These are phyloP conservation scores for Erpobdella octoculata DNA, from an alignment of 2,888 invertebrate genomes.

Conservation along the genomic window DNA sequence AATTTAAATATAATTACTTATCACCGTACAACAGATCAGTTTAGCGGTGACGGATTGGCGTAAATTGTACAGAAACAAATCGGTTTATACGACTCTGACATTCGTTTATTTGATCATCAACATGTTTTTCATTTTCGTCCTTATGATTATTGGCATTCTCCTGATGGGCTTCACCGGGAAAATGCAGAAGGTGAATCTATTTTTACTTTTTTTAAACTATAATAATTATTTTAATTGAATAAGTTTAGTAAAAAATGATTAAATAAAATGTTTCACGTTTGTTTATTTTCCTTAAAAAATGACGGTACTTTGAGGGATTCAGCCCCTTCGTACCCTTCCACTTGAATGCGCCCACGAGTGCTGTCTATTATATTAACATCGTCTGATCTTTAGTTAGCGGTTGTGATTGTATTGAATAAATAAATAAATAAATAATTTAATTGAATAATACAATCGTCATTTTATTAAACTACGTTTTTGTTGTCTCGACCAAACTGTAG, in stretches of 20 bases:
- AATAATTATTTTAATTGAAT: too few species aligned
- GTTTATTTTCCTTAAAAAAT: too few species aligned
- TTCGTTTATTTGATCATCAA: constrained; percentile 2
- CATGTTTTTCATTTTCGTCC: constrained; percentile 4
- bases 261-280: too few species aligned
- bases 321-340: not conserved
- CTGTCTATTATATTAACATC: too few species aligned
- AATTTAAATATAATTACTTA: too few species aligned
- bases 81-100: not conserved
- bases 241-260: too few species aligned
- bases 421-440: too few species aligned
- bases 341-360: too few species aligned
- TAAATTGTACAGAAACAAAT: not conserved
- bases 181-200: not conserved
- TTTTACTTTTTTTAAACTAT: not conserved
- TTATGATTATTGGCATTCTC: constrained; percentile 7
- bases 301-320: not conserved
- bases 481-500: not conserved
- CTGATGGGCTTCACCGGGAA: not conserved
- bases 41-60: constrained; percentile 20
- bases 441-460: too few species aligned
- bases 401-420: too few species aligned
- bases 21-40: too few species aligned
- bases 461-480: not conserved
- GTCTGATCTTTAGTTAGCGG: too few species aligned